Evolutionary conservation across 2,888 invertebrate species (phyloP), one percentile per base, ranked within the genome.

Genomic region (Drosophila melanosoma): DNA sequence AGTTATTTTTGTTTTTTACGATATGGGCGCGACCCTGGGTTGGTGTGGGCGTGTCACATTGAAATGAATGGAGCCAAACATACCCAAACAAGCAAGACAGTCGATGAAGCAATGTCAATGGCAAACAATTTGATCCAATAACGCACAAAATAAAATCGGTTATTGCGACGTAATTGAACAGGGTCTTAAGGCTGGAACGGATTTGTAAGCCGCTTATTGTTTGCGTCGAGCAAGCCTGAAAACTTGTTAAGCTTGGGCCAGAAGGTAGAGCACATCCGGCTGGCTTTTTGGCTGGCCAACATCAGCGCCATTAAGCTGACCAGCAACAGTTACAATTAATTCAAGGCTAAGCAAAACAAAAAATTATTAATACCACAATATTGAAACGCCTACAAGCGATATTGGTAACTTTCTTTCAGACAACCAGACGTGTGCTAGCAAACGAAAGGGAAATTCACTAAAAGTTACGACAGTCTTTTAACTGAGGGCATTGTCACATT

Each of bases 61-160:
- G n/a, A 83, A 73, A 66, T 69, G 73, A 49, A 63, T 53, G 35
- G 23, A 52, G 45, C 23, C 45, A 33, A 78, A 72, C 89, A 81
- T 87, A 38, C 89, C 84, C 78, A 71, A 62, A 15, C 69, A 69
- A 81, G 70, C 82, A 71, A 52, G 81, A 65, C 42, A 52, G 42
- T 42, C 74, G 79, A 79, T 83, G 81, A 76, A 76, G 90, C 83
- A 88, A 83, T 90, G 86, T 88, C 87, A 87, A 87, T 89, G 90
- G 71, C 87, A 83, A 65, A 48, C 35, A 26, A 60, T 40, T 35
- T 66, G 40, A 48, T 82, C 65, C 68, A 59, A 72, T 81, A 66
- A 69, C 61, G 68, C 38, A 51, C 48, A 49, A 58, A 61, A 63
- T 59, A 40, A 61, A 61, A 61, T 53, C 36, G 33, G 54, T 17